A percentile compares a stretch with the other conserved stretches of the same genome.
These are phyloP conservation scores for Dreissena rostriformis DNA, from an alignment of 1,140 invertebrate genomes.

Conservation along the genomic window DNA sequence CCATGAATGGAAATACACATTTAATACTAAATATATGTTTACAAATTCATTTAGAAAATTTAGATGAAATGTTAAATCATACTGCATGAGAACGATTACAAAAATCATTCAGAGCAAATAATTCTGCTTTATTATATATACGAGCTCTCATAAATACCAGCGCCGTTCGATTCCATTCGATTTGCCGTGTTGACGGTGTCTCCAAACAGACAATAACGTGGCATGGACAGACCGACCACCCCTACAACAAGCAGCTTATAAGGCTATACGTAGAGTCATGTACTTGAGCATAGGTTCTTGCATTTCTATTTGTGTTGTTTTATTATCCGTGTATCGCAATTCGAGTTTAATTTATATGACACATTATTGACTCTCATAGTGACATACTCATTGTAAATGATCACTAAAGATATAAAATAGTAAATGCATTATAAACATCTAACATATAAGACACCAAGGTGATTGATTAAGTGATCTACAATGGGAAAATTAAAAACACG, in stretches of 20 bases:
- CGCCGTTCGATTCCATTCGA: slow-evolving; percentile 92
- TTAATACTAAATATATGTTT: not conserved
- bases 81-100: not conserved
- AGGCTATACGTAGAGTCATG: not conserved
- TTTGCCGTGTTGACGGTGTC: slow-evolving; percentile 96
- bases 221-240: slow-evolving; percentile 94
- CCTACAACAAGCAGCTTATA: slow-evolving; percentile 82
- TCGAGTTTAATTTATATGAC: not conserved
- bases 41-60: not conserved
- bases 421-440: too few relatives aligned
- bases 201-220: slow-evolving; percentile 90
- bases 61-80: not conserved
- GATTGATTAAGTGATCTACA: too few relatives aligned
- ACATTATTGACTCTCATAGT: too few relatives aligned
- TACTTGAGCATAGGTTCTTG: too few relatives aligned
- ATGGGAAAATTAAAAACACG: too few relatives aligned
- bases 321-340: not conserved
- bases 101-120: not conserved
- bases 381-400: not conserved
- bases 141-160: slow-evolving; percentile 24
- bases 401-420: not conserved
- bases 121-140: not conserved
- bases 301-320: too few relatives aligned
- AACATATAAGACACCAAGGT: too few relatives aligned
- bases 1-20: not conserved